These are phyloP conservation scores for Calvadosia cruxmelitensis DNA, from an alignment of 30 jellyfish, hydroid and myxozoan species.

Conservation along the genomic window DNA sequence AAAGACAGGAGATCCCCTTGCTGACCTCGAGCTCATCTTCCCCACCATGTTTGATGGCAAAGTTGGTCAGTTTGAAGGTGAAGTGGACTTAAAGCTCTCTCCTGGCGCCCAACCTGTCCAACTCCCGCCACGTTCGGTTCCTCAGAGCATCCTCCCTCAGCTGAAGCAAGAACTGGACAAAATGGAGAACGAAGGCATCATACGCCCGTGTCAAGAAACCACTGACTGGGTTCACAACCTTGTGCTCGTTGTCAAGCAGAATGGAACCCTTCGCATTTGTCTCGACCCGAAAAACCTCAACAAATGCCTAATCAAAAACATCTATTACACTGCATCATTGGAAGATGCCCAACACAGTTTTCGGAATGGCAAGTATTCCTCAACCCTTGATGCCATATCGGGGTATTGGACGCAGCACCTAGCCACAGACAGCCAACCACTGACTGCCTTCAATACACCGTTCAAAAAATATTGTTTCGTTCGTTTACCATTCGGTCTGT, in stretches of 20 bases:
- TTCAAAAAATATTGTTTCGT: conserved; percentile 10
- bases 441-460: conserved; percentile 28
- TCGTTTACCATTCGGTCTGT: conserved; percentile 11
- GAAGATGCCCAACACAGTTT: conserved; percentile 33
- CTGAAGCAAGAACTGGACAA: conserved; percentile 19
- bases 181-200: conserved; percentile 27
- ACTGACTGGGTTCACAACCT: conserved; percentile 29
- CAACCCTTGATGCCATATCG: conserved; percentile 24
- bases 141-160: conserved; percentile 5
- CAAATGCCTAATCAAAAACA: conserved; percentile 9
- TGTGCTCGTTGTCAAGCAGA: conserved; percentile 9
- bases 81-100: conserved; percentile 19
- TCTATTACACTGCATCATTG: conserved; percentile 31
- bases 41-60: conserved; percentile 18
- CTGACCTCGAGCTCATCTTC: conserved; percentile 6
- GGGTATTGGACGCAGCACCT: conserved; percentile 27
- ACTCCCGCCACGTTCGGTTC: conserved; percentile 20
- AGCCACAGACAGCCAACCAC: conserved; percentile 19
- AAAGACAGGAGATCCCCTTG: conserved; percentile 5
- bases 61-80: conserved; percentile 21
- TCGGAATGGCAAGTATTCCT: conserved; percentile 12
- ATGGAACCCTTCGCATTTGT: conserved; percentile 17
- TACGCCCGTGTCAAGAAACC: conserved; percentile 16
- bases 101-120: conserved; percentile 19
- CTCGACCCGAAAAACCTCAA: conserved; percentile 22